Base-by-base conservation (phyloP, 2,888 invertebrate genomes). In the Coelopa pilipes region DNA sequence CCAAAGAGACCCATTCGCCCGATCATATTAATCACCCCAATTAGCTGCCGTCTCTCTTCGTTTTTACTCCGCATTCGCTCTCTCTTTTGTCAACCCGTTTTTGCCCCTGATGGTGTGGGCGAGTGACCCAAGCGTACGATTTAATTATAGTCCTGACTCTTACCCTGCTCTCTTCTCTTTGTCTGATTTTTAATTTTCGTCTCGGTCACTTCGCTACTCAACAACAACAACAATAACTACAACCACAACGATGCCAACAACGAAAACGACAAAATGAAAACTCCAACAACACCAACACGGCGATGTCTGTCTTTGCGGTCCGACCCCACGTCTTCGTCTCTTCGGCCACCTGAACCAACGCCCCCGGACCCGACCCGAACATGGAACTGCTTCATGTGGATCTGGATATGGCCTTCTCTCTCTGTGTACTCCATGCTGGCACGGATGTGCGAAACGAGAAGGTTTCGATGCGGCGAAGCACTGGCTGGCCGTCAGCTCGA, bases 401-500 rank as follows among this genome's bases (percentile, higher is more conserved):
- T 60, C 34, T 49, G 60, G 63, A 34, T 34, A 15, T 71, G 45
- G 65, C 47, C 50, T 65, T 59, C 59, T 59, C 21, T 9, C 34
- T 60, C 60, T 34, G 24, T 12, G 24, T 53, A 0, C 67, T 67
- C 34, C 50, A 34, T 34, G 34, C 7, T 11, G 21, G 46, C 45
- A 57, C 59, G 46, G 57, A n/a, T 57, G 12, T 60, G 17, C 19
- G 10, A 24, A 21, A 21, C 34, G 45, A 34, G n/a, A 70, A 90
- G 90, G 89, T 84, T 88, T 90, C 82, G 90, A 91, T 83, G 89
- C 90, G 70, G 89, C 89, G 81, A 91, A 92, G 78, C 93, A 94
- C 80, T 93, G 94, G 93, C 92, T 93, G 87, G 92, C 93, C 81
- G 92, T 94, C 81, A 92, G 93, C 76, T 92, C 92, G 77, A 90